Conservation (phyloP, 2,113 vertebrate genomes). For the Aramus guarauna region DNA sequence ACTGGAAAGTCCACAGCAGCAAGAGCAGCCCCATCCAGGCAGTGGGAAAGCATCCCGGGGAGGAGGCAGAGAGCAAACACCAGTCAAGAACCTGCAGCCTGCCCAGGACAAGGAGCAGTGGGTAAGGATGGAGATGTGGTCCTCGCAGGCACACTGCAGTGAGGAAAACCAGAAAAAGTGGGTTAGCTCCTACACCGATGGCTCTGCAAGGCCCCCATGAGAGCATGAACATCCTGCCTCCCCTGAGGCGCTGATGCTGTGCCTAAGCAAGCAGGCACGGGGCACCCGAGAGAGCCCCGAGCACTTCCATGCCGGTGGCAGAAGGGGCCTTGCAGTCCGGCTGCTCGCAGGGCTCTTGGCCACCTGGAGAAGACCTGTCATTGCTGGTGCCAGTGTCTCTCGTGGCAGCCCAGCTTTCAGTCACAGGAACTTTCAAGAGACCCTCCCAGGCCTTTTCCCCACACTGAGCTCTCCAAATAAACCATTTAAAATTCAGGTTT, state of each 20-base stretch:
- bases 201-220: background rate
- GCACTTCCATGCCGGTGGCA: rapidly evolving
- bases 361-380: background rate
- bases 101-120: background rate
- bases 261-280: no score
- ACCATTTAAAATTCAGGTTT: background rate
- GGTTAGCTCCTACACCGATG: background rate
- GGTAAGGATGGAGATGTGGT: rapidly evolving
- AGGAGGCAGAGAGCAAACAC: background rate
- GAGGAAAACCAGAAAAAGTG: background rate
- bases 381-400: background rate
- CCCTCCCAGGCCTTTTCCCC: background rate
- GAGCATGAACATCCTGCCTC: background rate
- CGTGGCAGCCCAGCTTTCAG: rapidly evolving
- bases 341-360: rapidly evolving
- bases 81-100: background rate
- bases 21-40: background rate
- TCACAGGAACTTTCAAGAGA: background rate
- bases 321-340: background rate
- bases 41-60: background rate
- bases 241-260: rapidly evolving
- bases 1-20: background rate
- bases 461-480: background rate
- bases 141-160: background rate
- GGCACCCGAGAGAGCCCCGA: background rate